Evolutionary conservation across 2,797 vertebrate species (phyloP), one percentile per base, ranked within the genome.

Genomic region (Crocodylus rhombifer): DNA sequence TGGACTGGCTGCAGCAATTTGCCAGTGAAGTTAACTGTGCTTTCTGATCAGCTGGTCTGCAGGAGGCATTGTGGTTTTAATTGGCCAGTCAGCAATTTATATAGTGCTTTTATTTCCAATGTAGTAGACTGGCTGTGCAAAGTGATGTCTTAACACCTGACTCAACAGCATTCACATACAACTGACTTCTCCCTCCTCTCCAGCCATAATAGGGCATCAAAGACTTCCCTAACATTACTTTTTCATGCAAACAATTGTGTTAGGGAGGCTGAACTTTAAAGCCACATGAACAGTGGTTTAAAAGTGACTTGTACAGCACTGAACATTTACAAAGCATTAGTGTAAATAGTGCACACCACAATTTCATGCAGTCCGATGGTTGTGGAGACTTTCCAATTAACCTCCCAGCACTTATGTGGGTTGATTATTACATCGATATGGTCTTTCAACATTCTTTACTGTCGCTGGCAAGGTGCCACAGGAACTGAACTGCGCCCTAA

Each of bases 381-480:
- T 86, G 33, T 0, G 23, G 63, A 86, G 61, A 13, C 23, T 91
- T 33, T 94, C 63, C 89, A 30, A 2, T 88, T 89, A 90, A 83
- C 87, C 89, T 94, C 76, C 92, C 79, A 92, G 95, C 91, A 91
- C n/a, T 92, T 71, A 73, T 1, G 5, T 14, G 23, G 75, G 75
- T 87, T 90, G 2, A 20, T 13, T 78, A 67, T 51, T 91, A 83
- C 83, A 60, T 77, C 82, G 94, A 85, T 95, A 92, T 74, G 21
- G n/a, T 64, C 61, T 86, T 57, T 76, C 87, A 23, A 62, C 26
- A 51, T 62, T 80, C 83, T 80, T 42, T 60, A 57, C 77, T 92
- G 82, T 91, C 56, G 80, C 57, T 85, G 85, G 88, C 76, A 91
- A 80, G 71, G 84, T 71, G 89, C 82, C 83, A 12, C 71, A 82